Evolutionary conservation across 2,113 vertebrate genomes (phyloP).

Genomic region (Boleophthalmus pectinirostris): DNA sequence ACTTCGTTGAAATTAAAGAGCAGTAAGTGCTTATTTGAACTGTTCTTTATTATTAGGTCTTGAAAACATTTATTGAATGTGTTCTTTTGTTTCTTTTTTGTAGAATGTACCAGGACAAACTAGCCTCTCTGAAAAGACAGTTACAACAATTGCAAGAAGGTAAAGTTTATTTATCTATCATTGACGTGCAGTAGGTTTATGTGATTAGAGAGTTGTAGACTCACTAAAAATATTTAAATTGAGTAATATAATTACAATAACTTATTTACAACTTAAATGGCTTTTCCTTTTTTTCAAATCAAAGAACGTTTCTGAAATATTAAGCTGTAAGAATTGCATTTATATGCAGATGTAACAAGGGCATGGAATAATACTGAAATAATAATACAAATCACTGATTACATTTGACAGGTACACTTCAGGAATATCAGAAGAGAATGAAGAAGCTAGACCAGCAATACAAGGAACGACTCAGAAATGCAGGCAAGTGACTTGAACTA

Average conservation of each 20-base stretch:
- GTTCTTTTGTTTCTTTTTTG: conserved; percentile 36
- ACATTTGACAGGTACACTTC: conserved; percentile 84
- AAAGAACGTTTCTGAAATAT: too few species aligned
- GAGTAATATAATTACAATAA: too few species aligned
- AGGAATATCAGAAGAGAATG: conserved; percentile 99
- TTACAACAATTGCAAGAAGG: conserved; percentile 96
- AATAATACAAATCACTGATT: not conserved
- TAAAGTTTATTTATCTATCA: conserved; percentile 42
- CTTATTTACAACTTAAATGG: too few species aligned
- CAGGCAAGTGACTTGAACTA: conserved; percentile 73
- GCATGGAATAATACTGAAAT: too few species aligned
- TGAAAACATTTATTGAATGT: not conserved
- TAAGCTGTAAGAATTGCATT: too few species aligned
- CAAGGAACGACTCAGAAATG: conserved; percentile 94
- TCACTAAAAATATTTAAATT: too few species aligned
- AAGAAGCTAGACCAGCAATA: conserved; percentile 98
- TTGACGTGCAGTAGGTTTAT: not conserved
- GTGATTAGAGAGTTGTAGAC: too few species aligned
- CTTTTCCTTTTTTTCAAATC: not conserved
- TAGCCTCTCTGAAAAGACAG: conserved; percentile 95
- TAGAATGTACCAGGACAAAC: conserved; percentile 98
- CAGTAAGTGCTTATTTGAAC: conserved; percentile 82
- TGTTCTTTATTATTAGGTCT: not conserved
- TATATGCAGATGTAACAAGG: too few species aligned
- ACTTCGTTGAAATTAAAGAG: conserved; percentile 98